Evolutionary conservation across 1,140 invertebrate species (phyloP), one percentile per base, ranked within the genome.

Genomic region (Coptotermes formosanus): DNA sequence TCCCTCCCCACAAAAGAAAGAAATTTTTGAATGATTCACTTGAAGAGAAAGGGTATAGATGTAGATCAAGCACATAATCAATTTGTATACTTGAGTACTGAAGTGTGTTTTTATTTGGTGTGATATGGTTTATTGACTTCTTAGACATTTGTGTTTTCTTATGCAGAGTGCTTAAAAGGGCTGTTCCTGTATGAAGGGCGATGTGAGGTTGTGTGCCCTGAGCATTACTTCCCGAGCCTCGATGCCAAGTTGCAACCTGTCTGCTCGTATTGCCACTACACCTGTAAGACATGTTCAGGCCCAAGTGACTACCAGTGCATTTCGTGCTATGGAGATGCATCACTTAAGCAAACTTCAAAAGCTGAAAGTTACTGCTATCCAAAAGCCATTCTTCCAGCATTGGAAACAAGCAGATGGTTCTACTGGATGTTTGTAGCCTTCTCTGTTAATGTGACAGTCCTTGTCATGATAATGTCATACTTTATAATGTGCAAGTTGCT

Each of bases 211-310:
- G 85, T 87, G n/a, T 93, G 93, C 89, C 92, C 92, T 23, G 89
- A 90, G 16, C 85, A 88, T 82, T 84, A 88, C 85, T 89, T 88
- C 85, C 75, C 81, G 4, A 87, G 86, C 52, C 84, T 84, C 25
- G 86, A 88, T 9, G 83, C 88, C 43, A 87, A 87, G 44, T 85
- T 84, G 87, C 44, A 88, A 85, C 87, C 82, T 14, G 84, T 88
- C 16, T 93, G 92, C 87, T 86, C 89, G 11, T 88, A 89, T 16
- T 94, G 94, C 89, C 93, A 94, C 89, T 94, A 94, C 88, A 90
- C 92, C 8, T 94, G 94, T 88, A 89, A 90, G 87, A 89, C 89
- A 14, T 94, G 94, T 88, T 88, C 88, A 11, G 93, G 93, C 14
- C 91, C 93, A 0, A 91, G 92, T 87, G 93, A 93, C 88, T 92